Evolutionary conservation across 1,140 invertebrate genomes (phyloP).

Genomic region (Pachypeltis micranthus): DNA sequence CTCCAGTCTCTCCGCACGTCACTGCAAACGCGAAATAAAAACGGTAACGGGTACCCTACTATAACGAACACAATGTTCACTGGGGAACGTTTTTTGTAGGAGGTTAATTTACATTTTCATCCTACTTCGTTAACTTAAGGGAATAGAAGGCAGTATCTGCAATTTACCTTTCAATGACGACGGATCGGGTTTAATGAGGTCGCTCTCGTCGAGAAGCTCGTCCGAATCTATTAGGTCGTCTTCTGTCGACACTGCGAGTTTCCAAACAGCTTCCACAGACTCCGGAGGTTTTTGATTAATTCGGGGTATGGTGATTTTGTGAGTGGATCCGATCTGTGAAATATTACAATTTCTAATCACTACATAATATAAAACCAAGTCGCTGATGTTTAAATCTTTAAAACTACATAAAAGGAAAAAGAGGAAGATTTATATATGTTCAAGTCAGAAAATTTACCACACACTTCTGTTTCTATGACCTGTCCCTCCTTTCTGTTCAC

Average conservation of each 20-base stretch:
- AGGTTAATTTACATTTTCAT: no score
- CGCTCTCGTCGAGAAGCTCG: slow-evolving; percentile 76
- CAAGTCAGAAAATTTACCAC: no score
- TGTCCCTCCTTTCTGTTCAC: no score
- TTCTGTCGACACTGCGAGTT: slow-evolving; percentile 45
- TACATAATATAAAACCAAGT: not conserved
- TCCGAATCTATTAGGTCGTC: slow-evolving; percentile 77
- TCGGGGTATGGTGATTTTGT: slow-evolving; percentile 36
- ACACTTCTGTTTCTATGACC: no score
- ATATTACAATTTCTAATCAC: not conserved
- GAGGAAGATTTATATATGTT: no score
- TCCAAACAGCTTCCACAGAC: slow-evolving; percentile 53
- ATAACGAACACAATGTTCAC: no score
- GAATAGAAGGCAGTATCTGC: no score
- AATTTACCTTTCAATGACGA: slow-evolving; percentile 59
- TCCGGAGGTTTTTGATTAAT: slow-evolving; percentile 32
- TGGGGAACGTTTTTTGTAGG: not conserved
- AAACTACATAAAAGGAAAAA: no score
- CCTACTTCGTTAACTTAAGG: no score
- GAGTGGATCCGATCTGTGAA: slow-evolving; percentile 46
- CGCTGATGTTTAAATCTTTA: not conserved
- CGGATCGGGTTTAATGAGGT: slow-evolving; percentile 73
- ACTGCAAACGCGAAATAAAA: no score
- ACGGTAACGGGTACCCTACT: no score
- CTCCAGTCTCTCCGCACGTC: slow-evolving; percentile 76